Evolutionary conservation across 2,113 vertebrate genomes (phyloP).

Genomic region (Eulemur macaco): DNA sequence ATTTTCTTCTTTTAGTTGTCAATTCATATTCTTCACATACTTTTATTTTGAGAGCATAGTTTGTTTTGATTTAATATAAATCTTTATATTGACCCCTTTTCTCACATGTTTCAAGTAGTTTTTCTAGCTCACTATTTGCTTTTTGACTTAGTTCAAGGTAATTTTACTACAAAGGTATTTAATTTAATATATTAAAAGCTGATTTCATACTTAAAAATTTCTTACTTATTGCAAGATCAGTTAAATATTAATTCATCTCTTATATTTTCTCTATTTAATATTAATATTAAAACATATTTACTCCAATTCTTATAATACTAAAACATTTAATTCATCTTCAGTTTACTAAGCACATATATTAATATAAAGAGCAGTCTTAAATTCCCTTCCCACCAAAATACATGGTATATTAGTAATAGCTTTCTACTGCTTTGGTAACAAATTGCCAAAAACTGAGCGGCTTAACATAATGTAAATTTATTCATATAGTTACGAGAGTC

Average conservation of each 20-base stretch:
- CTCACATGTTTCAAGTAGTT: not conserved
- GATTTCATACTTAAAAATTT: not conserved
- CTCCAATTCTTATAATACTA: not conserved
- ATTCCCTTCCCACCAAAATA: not conserved
- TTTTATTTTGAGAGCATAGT: not conserved
- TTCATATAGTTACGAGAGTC: not conserved
- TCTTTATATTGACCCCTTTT: not conserved
- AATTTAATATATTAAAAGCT: not conserved
- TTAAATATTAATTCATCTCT: not conserved
- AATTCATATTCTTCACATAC: not conserved
- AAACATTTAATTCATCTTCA: not conserved
- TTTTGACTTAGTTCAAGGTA: not conserved
- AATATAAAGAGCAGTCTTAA: not conserved
- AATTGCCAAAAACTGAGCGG: not conserved
- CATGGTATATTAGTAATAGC: not conserved
- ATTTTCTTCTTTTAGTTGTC: not conserved
- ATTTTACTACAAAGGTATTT: not conserved
- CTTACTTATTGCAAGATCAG: not conserved
- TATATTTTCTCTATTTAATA: not conserved
- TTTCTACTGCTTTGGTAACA: not conserved
- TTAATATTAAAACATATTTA: not conserved
- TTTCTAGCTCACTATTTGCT: not conserved
- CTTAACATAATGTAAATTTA: not conserved
- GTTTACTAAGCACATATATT: not conserved
- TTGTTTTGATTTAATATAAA: conserved; percentile 17